Conservation (phyloP, 2,113 vertebrate genomes). For the Gracilinanus agilis region DNA sequence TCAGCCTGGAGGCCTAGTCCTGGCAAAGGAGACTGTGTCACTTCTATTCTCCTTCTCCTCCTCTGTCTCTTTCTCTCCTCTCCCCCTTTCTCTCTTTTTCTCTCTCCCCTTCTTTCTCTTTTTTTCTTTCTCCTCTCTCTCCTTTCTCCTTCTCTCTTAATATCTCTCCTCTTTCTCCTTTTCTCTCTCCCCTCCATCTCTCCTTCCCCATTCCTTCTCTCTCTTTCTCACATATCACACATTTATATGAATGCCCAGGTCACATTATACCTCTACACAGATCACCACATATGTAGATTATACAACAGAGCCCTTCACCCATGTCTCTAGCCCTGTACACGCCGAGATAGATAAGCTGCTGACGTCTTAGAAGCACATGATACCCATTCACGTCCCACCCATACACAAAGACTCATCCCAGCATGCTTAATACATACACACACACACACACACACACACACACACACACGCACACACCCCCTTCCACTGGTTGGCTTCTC, state of each 20-base stretch:
- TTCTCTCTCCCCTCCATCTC: too few relatives aligned
- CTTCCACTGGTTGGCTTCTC: slow-evolving; percentile 46
- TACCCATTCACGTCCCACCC: slow-evolving; percentile 68
- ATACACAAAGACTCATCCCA: slow-evolving; percentile 63
- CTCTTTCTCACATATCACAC: neutral
- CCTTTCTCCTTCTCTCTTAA: too few relatives aligned
- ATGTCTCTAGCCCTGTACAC: slow-evolving; percentile 60
- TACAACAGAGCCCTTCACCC: slow-evolving; percentile 64
- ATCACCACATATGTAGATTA: slow-evolving; percentile 77
- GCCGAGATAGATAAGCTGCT: slow-evolving; percentile 60
- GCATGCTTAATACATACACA: slow-evolving; percentile 60
- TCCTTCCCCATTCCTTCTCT: too few relatives aligned
- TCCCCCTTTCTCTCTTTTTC: too few relatives aligned
- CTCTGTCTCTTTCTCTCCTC: slow-evolving; percentile 65
- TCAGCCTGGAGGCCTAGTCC: slow-evolving; percentile 21
- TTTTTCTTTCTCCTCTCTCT: too few relatives aligned
- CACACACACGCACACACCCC: slow-evolving; percentile 20
- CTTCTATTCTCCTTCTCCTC: slow-evolving; percentile 63
- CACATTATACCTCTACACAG: slow-evolving; percentile 60
- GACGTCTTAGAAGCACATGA: slow-evolving; percentile 66
- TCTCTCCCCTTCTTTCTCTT: too few relatives aligned
- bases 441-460: too few relatives aligned
- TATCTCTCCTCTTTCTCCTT: too few relatives aligned
- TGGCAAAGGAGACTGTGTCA: slow-evolving; percentile 37
- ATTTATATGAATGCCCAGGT: slow-evolving; percentile 46